Evolutionary conservation across 1,140 invertebrate species (phyloP), one percentile per base, ranked within the genome.

Genomic region (Ceratosolen solmsi): DNA sequence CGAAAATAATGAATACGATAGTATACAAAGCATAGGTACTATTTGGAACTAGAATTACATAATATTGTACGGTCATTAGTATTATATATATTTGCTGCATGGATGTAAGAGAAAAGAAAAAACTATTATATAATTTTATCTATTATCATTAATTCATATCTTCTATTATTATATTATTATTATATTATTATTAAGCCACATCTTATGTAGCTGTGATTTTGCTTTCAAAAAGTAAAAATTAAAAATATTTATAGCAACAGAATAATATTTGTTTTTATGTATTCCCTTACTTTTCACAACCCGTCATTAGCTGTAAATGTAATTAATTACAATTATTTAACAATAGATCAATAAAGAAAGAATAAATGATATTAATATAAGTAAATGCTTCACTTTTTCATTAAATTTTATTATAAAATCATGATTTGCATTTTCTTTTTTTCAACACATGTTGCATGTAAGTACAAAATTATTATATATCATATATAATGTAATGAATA

Each of bases 201-300:
- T 89, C 86, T 90, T 91, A 91, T 91, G 90, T 91, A 91, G 89
- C 90, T 91, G 90, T 91, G 90, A 91, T 91, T 91, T 91, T 90
- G 90, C 90, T 91, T 91, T 91, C 87, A 88, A 90, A 88, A 90
- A 91, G 90, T 91, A 89, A 91, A 90, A 88, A 91, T 90, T 91
- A 91, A 91, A 91, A 90, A 90, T 91, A 91, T 91, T 91, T 91
- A 91, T 91, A 91, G 89, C 88, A 91, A 91, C 82, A 87, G 74
- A 86, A 77, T 73, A 25, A 46, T 74, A 74, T 15, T 80, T 70
- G 79, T 81, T 75, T 76, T 80, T 49, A 74, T 80, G 74, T 65
- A 63, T 72, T 73, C 65, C 33, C 41, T 13, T 46, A 46, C 41
- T 46, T 7, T 46, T 46, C 13, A 46, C 13, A 46, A 7, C n/a